Percentiles rank a stretch among this genome's conserved stretches.
Conservation (phyloP, 2,797 vertebrate species). For the Enteromius radiatus region DNA sequence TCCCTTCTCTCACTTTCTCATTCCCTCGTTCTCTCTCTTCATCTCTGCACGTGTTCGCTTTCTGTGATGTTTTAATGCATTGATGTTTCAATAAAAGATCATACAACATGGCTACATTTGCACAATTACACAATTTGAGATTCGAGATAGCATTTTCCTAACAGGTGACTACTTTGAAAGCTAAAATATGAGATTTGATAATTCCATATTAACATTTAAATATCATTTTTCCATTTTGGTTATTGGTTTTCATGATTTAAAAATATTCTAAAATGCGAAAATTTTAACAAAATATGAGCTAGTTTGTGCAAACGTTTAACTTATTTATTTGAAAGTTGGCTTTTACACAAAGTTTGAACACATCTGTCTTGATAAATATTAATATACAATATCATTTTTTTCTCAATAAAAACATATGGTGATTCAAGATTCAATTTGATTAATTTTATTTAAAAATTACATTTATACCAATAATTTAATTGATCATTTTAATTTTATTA, state of each 20-base stretch:
- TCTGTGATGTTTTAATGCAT: not conserved
- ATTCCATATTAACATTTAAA: not conserved
- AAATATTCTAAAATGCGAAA: not conserved
- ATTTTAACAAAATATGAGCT: not conserved
- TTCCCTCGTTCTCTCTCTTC: slow-evolving; percentile 6
- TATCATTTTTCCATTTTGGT: not conserved
- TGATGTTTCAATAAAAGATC: slow-evolving; percentile 3
- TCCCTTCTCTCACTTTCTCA: slow-evolving; percentile 10
- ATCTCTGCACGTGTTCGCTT: slow-evolving; percentile 6
- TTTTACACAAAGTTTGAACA: not conserved
- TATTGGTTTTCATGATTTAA: not conserved
- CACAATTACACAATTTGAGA: not conserved
- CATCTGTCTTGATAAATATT: not conserved
- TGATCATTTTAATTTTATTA: too few relatives aligned
- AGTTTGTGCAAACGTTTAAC: not conserved
- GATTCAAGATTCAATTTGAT: not conserved
- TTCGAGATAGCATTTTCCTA: not conserved
- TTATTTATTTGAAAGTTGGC: not conserved
- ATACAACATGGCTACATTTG: not conserved
- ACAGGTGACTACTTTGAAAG: not conserved
- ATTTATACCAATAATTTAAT: not conserved
- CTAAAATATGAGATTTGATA: not conserved
- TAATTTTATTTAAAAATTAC: not conserved
- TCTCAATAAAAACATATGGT: too few relatives aligned
- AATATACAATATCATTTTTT: not conserved